A percentile compares a stretch with the other conserved stretches of the same genome.
Evolutionary conservation across 2,113 vertebrate species (phyloP).

Genomic region (Psettodes erumei): DNA sequence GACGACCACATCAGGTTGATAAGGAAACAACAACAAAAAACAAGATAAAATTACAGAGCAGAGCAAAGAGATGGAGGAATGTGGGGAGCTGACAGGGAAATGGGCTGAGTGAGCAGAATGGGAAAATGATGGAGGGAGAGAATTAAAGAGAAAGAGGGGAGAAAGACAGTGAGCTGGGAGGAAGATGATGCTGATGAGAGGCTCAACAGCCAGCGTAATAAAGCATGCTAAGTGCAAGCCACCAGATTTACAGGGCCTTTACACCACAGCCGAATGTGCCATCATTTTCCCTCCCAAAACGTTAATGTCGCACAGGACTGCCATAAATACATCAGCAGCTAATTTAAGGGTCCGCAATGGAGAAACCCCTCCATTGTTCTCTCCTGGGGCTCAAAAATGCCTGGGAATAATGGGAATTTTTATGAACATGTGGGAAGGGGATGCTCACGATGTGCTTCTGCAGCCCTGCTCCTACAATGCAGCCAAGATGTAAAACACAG

Average conservation of each 20-base stretch:
- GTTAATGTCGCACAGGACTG: slow-evolving; percentile 69
- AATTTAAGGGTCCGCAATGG: slow-evolving; percentile 68
- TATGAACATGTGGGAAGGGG: slow-evolving; percentile 57
- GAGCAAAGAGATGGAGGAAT: slow-evolving; percentile 7
- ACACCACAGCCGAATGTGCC: slow-evolving; percentile 67
- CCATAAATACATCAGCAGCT: slow-evolving; percentile 73
- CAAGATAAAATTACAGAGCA: neutral
- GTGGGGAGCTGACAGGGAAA: slow-evolving; percentile 2
- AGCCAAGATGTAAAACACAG: slow-evolving; percentile 33
- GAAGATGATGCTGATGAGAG: slow-evolving; percentile 59
- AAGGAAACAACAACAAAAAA: slow-evolving; percentile 8
- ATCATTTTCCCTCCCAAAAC: slow-evolving; percentile 76
- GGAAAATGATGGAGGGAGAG: slow-evolving; percentile 35
- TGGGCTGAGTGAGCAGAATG: slow-evolving; percentile 24
- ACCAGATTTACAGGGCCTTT: slow-evolving; percentile 76
- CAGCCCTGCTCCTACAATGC: slow-evolving; percentile 14
- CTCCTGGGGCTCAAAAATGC: slow-evolving; percentile 47
- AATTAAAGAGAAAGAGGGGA: slow-evolving; percentile 30
- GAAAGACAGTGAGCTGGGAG: slow-evolving; percentile 33
- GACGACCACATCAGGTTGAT: neutral
- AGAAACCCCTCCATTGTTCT: slow-evolving; percentile 69
- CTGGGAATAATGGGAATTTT: slow-evolving; percentile 64
- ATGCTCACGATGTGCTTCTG: slow-evolving; percentile 24
- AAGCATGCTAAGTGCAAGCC: slow-evolving; percentile 68
- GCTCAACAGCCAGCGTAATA: slow-evolving; percentile 59